Percentiles rank a stretch among this genome's conserved stretches.
Evolutionary conservation across 1,140 invertebrate species (phyloP).

Genomic region (Stratiolaelaps scimitus): DNA sequence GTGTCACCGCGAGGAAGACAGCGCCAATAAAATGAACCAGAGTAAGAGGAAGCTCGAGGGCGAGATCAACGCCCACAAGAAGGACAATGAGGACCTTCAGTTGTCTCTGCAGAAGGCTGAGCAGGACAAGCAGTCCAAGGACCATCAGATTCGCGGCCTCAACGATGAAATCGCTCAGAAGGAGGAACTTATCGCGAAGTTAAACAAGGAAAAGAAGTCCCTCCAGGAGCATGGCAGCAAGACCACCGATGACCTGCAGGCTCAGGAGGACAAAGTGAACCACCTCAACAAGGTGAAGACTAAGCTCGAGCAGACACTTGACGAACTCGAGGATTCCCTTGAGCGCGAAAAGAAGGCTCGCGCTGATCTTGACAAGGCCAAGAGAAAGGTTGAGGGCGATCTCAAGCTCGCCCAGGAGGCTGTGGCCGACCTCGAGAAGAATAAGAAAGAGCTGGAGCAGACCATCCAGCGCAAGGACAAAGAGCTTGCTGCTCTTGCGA

Average conservation of each 20-base stretch:
- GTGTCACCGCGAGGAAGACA: slow-evolving; percentile 85
- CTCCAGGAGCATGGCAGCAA: slow-evolving; percentile 83
- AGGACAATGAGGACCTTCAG: slow-evolving; percentile 91
- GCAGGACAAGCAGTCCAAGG: slow-evolving; percentile 91
- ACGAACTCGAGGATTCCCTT: slow-evolving; percentile 90
- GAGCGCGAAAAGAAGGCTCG: slow-evolving; percentile 97
- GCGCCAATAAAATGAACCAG: slow-evolving; percentile 76
- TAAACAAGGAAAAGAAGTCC: slow-evolving; percentile 98
- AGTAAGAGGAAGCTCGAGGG: slow-evolving; percentile 90
- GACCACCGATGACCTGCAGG: slow-evolving; percentile 89
- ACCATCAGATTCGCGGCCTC: slow-evolving; percentile 96
- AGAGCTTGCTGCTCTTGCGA: slow-evolving; percentile 81
- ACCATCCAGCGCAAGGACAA: slow-evolving; percentile 90
- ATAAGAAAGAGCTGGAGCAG: slow-evolving; percentile 95
- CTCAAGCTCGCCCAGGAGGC: slow-evolving; percentile 96
- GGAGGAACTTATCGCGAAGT: slow-evolving; percentile 96
- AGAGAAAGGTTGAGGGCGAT: slow-evolving; percentile 85
- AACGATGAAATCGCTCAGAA: slow-evolving; percentile 98
- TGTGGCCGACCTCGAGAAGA: slow-evolving; percentile 88
- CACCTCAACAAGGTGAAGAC: slow-evolving; percentile 97
- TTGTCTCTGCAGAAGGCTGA: slow-evolving; percentile 69
- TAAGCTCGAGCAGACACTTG: slow-evolving; percentile 93
- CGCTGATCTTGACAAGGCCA: slow-evolving; percentile 93
- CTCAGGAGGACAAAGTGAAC: slow-evolving; percentile 97
- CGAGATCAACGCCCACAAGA: slow-evolving; percentile 81